Evolutionary conservation across 2,113 vertebrate species (phyloP), one percentile per base, ranked within the genome.

Genomic region (Rhinogobius similis): DNA sequence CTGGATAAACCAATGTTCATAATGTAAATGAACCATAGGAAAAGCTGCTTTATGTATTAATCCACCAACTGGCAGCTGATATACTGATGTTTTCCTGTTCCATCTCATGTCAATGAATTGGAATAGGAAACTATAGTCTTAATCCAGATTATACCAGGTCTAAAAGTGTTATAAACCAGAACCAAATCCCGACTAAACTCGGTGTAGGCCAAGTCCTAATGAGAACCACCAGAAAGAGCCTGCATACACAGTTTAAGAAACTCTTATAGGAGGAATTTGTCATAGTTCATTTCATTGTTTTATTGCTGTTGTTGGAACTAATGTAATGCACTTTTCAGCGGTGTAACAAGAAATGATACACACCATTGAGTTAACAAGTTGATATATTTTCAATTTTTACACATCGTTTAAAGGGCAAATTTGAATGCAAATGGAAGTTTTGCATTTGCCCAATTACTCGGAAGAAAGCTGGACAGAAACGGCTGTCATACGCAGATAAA

Each of bases 21-120:
- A 81, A 87, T 86, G 81, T 73, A 87, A 81, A 63, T 63, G 70
- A 75, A 21, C 26, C 65, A 20, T 8, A 27, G 29, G 38, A 43
- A 62, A 62, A 64, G 75, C 73, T 65, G 71, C 69, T 76, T 69
- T 56, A 38, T 71, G 73, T 68, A 56, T 81, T 81, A 76, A 82
- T 78, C 64, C 50, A 26, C 24, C 12, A 14, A 55, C n/a, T 50
- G 43, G 46, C 20, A 50, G 46, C 20, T 50, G n/a, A 50, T 20
- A 20, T 18, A n/a, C 1, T 48, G 20, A 20, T 13, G 0, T 20
- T n/a, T n/a, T 48, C 18, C 20, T 9, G 18, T 46, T 46, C 44
- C 44, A 46, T 46, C 44, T 46, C 16, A n/a, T n/a, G n/a, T n/a
- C n/a, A n/a, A n/a, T n/a, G n/a, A n/a, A n/a, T n/a, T n/a, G n/a